Evolutionary conservation across 2,888 invertebrate species (phyloP).

Genomic region (Sinelater perroti): DNA sequence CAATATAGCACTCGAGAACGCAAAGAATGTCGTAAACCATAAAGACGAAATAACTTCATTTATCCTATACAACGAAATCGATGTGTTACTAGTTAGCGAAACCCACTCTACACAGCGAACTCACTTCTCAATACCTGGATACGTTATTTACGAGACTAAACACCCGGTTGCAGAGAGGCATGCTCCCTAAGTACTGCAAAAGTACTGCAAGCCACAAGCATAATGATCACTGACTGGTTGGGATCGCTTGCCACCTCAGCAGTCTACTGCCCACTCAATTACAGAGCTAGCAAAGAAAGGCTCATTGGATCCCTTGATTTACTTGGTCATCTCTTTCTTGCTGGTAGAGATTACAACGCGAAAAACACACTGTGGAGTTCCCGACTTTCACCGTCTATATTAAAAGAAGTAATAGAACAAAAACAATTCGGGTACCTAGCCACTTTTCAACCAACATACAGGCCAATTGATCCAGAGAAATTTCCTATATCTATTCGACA

Average conservation of each 20-base stretch:
- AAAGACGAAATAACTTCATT: not conserved
- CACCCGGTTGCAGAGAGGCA: conserved; percentile 1
- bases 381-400: conserved; percentile 1
- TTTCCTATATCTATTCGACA: no score
- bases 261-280: conserved; percentile 2
- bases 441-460: not conserved
- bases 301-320: not conserved
- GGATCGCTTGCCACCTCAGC: not conserved
- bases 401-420: not conserved
- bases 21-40: not conserved
- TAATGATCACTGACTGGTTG: conserved; percentile 1
- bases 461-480: no score
- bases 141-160: not conserved
- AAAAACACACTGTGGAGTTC: not conserved
- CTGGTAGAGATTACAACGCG: not conserved
- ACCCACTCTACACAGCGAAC: not conserved
- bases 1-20: not conserved
- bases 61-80: not conserved
- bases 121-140: not conserved
- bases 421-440: conserved; percentile 3
- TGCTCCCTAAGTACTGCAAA: not conserved
- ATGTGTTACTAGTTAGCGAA: not conserved
- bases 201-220: not conserved
- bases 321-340: not conserved
- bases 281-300: no score